Base-by-base conservation (phyloP, 2,113 vertebrate species). In the Ptychochromis oligacanthus region DNA sequence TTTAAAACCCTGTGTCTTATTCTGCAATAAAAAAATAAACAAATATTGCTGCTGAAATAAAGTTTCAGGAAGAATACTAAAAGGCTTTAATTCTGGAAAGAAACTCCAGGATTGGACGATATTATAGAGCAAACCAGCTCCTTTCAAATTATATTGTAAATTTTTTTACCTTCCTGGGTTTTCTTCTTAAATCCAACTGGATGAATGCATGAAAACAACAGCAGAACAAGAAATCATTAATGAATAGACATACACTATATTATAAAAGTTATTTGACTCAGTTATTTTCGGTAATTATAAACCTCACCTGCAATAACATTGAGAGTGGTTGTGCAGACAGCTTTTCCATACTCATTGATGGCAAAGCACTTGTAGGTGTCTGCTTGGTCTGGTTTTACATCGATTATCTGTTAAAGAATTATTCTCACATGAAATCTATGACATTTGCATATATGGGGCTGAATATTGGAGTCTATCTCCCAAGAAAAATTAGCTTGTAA, bases 361-460 rank as follows among this genome's bases (percentile, higher is more conserved):
- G 95, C 97, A 6, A 57, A 76, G 87, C 97, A 98, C 84, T 93
- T 96, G 88, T 97, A 98, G 67, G 94, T 75, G 56, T 97, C 98
- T 1, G 95, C 95, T 89, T 97, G 95, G 2, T 94, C 93, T 0
- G 67, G 4, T 1, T 87, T 95, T 54, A 97, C 87, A 61, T 89
- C 89, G 4, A 76, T 90, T 80, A 99, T 94, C 98, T 99, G 88
- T 64, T 20, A 52, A 78, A 77, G 15, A 15, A 58, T 81, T 14
- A 49, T 59, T 61, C 7, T 9, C 6, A 57, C 2, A 18, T n/a
- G 17, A 52, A 76, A 61, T 75, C 38, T 78, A 18, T n/a, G 17
- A 52, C 74, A 61, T 75, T 46, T 78, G 7, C 7, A 78, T 75
- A 7, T n/a, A 22, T 13, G 38, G 38, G 26, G 6, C 28, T 46